Conservation (phyloP, 2,888 invertebrate species). For the Coleophora flavipennella region DNA sequence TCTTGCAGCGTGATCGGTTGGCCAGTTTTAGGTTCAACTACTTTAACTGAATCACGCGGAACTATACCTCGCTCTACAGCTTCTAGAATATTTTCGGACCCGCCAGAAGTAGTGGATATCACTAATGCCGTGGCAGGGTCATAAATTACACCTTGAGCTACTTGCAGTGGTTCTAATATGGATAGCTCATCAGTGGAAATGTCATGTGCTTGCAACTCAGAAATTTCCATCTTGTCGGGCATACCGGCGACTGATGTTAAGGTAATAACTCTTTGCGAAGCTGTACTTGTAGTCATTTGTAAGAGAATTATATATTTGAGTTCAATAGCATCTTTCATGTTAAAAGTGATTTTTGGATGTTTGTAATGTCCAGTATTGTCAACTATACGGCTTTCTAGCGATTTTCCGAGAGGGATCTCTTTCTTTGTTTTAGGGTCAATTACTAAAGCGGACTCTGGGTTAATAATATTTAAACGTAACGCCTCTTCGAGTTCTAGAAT, state of each 20-base stretch:
- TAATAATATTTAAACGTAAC: constrained; percentile 86
- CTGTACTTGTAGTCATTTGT: constrained; percentile 50
- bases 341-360: constrained; percentile 62
- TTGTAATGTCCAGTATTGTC: constrained; percentile 85
- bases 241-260: constrained; percentile 81
- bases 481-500: constrained; percentile 90
- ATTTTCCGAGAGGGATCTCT: constrained; percentile 77
- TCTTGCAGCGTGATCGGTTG: constrained; percentile 78
- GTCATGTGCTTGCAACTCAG: constrained; percentile 45
- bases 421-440: constrained; percentile 82
- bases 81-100: constrained; percentile 79
- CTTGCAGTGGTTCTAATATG: constrained; percentile 79
- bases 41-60: constrained; percentile 76
- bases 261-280: constrained; percentile 76
- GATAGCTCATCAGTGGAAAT: constrained; percentile 40
- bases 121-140: constrained; percentile 84
- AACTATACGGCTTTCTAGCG: constrained; percentile 84
- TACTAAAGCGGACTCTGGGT: constrained; percentile 86
- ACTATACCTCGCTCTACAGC: constrained; percentile 85
- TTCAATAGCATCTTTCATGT: constrained; percentile 83
- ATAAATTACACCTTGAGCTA: constrained; percentile 81
- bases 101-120: constrained; percentile 79
- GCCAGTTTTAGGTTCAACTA: constrained; percentile 80
- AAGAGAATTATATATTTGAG: constrained; percentile 76
- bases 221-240: constrained; percentile 81